These are phyloP conservation scores for Eurosta solidaginis DNA, from an alignment of 1,140 invertebrate genomes.

Conservation along the genomic window DNA sequence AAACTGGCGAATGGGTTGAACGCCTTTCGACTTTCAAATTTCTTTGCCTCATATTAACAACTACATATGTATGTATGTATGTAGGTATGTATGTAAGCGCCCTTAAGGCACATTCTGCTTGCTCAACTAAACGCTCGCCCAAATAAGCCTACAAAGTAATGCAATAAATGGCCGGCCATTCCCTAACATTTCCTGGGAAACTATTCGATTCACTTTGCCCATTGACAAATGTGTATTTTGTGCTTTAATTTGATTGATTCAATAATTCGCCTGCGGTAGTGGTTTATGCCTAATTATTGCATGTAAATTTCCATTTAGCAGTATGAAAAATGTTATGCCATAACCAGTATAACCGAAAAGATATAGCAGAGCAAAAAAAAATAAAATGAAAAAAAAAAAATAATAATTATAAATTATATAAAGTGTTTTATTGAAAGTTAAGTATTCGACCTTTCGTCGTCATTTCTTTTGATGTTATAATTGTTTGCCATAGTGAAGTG, in stretches of 20 bases:
- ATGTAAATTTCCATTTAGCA: constrained; percentile 6
- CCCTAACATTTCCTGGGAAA: neutral
- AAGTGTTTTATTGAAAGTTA: no score
- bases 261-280: neutral
- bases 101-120: neutral
- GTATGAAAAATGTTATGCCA: neutral
- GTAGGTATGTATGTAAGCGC: neutral
- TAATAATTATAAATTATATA: no score
- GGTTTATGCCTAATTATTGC: constrained; percentile 1
- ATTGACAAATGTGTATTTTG: constrained; percentile 10
- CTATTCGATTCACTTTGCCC: neutral
- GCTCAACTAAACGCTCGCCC: neutral
- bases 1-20: neutral
- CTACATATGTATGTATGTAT: no score
- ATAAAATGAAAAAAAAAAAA: no score
- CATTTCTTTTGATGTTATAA: no score
- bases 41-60: neutral
- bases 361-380: no score
- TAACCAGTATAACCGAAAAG: neutral
- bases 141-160: neutral
- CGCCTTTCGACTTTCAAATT: constrained; percentile 28
- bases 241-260: constrained; percentile 2
- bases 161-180: constrained; percentile 10
- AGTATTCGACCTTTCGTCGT: no score
- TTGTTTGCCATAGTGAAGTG: no score